These are phyloP conservation scores for Heliothis virescens DNA, from an alignment of 1,140 invertebrate genomes.

Conservation along the genomic window DNA sequence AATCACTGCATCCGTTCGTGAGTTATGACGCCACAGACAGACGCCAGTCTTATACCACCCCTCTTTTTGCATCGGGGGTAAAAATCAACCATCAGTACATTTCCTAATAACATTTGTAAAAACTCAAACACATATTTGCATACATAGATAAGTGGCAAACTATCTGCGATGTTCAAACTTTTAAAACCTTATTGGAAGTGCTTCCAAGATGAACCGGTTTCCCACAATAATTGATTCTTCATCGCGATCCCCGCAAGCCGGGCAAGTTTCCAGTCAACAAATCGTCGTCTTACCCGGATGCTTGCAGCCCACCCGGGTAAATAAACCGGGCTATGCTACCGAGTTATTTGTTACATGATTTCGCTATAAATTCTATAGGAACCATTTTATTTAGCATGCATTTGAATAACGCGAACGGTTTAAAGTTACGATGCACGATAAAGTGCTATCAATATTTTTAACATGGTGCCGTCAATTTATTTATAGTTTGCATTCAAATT, in stretches of 20 bases:
- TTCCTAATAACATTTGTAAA: too few species aligned
- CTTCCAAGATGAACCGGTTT: neutral
- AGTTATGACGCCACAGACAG: too few species aligned
- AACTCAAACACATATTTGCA: too few species aligned
- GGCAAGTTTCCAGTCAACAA: conserved; percentile 21
- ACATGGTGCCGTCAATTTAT: neutral
- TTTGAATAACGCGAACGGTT: conserved; percentile 4
- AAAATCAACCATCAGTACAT: too few species aligned
- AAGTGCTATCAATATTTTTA: conserved; percentile 2
- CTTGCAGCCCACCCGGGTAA: conserved; percentile 5
- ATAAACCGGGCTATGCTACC: neutral
- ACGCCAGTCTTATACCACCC: too few species aligned
- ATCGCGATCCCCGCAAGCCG: neutral
- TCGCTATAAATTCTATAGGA: neutral
- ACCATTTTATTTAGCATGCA: conserved; percentile 4
- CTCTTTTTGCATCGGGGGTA: too few species aligned
- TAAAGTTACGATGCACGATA: neutral
- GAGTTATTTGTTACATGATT: conserved; percentile 4
- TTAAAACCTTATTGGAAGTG: neutral
- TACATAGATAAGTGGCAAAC: neutral
- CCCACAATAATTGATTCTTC: conserved; percentile 11
- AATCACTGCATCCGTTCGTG: too few species aligned
- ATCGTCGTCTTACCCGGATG: conserved; percentile 20
- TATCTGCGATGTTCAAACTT: neutral
- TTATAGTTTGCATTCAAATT: neutral